Conservation (phyloP, 2,888 invertebrate species). For the Mactromeris polynyma region DNA sequence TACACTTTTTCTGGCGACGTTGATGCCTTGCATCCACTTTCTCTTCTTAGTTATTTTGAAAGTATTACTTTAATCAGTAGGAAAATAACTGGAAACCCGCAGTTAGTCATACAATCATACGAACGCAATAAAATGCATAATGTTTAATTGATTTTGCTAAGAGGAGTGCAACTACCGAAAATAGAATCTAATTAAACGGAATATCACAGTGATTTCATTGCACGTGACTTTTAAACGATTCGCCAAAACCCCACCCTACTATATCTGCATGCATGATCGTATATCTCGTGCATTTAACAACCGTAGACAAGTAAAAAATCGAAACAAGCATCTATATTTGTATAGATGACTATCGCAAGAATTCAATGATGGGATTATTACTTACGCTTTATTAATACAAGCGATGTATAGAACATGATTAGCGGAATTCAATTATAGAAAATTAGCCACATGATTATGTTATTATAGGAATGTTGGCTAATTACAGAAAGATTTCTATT, state of each 20-base stretch:
- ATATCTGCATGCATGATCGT: not conserved
- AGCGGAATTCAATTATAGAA: not conserved
- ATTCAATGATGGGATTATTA: not conserved
- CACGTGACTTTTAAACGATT: not conserved
- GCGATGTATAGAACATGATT: not conserved
- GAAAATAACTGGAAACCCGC: too few species aligned
- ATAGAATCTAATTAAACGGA: too few species aligned
- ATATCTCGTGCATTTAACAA: not conserved
- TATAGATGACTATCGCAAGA: not conserved
- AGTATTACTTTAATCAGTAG: too few species aligned
- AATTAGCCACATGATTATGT: not conserved
- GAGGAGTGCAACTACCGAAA: too few species aligned
- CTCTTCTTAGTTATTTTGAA: too few species aligned
- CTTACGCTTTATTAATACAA: not conserved
- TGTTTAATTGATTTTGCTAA: too few species aligned
- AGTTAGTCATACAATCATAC: too few species aligned
- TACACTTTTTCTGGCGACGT: too few species aligned
- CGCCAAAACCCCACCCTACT: not conserved
- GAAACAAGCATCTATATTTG: not conserved
- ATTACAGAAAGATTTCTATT: not conserved
- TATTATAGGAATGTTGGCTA: not conserved
- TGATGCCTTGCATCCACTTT: too few species aligned
- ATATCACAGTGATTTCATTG: not conserved
- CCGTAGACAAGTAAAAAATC: not conserved
- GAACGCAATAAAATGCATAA: too few species aligned